Evolutionary conservation across 2,888 invertebrate genomes (phyloP), one percentile per base, ranked within the genome.

Genomic region (Epirrita christyi): DNA sequence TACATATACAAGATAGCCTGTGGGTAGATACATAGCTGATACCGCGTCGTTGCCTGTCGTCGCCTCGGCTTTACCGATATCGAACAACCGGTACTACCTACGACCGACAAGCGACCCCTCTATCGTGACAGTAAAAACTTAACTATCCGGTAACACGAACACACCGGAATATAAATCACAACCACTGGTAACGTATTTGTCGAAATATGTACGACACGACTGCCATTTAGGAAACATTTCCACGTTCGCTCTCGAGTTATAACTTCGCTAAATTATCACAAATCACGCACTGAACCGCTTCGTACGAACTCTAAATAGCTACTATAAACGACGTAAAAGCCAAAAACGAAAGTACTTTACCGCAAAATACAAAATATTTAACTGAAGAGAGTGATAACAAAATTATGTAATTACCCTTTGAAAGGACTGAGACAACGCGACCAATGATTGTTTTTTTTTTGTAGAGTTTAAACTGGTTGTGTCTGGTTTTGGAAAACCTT

Each of bases 91-190:
- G 38, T 57, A 86, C 2, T 6, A 28, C 84, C 13, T 13, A 14
- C 14, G 13, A 85, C 81, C 79, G 49, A 21, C 45, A 43, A 74
- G 77, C 72, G 71, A 71, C 75, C 84, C 84, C 80, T 88, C 81
- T 89, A 87, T 89, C 88, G 81, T 80, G 86, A 79, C 81, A 78
- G 78, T 90, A 88, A 89, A 89, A 90, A 81, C 80, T 87, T 87
- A 89, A 90, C 87, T 89, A 89, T 90, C 86, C 79, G 80, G 81
- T 77, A 78, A 87, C 91, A 91, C 83, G 88, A 85, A 85, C 79
- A 78, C 83, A 86, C 85, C 83, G 84, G 80, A 81, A 84, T 85
- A 82, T 87, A 90, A 89, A 90, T 86, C 86, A 88, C 83, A 74
- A 82, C 73, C 76, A 82, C 81, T 75, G 69, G 80, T 82, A 84